A percentile compares a stretch with the other conserved stretches of the same genome.
Conservation (phyloP, 2,888 invertebrate species). For the Oeneis ivallda region DNA sequence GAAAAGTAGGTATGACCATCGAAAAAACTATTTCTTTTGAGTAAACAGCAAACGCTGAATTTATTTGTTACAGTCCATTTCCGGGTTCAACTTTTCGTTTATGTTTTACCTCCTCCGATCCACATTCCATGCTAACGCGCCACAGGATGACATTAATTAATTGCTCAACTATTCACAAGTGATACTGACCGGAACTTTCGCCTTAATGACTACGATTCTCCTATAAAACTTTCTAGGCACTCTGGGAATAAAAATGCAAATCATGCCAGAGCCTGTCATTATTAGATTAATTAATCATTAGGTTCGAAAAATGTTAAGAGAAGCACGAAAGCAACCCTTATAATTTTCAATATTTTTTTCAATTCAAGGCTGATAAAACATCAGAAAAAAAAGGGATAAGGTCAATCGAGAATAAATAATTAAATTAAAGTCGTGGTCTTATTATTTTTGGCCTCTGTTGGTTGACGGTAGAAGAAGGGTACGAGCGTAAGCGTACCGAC, state of each 20-base stretch:
- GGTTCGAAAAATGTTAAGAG: neutral
- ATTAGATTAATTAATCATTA: constrained; percentile 16
- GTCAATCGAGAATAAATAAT: no score
- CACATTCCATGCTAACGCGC: neutral
- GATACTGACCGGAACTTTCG: constrained; percentile 16
- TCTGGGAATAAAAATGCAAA: constrained; percentile 11
- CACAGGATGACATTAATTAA: constrained; percentile 18
- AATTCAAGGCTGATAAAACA: no score
- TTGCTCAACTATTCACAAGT: constrained; percentile 3
- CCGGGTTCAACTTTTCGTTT: neutral
- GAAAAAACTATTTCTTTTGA: no score
- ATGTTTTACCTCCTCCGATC: neutral
- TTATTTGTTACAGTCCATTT: neutral
- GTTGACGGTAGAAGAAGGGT: no score
- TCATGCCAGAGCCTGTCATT: constrained; percentile 2
- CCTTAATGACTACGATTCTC: constrained; percentile 12
- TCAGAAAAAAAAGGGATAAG: no score
- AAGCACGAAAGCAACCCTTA: neutral
- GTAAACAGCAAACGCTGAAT: neutral
- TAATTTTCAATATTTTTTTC: neutral
- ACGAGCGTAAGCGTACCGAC: no score
- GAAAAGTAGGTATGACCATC: neutral
- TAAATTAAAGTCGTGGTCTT: no score
- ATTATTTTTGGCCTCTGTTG: no score
- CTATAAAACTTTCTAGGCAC: constrained; percentile 11